A percentile compares a stretch with the other conserved stretches of the same genome.
phyloP scores from a whole-genome alignment of 2,113 vertebrate genomes.

The Polypterus bichir region DNA sequence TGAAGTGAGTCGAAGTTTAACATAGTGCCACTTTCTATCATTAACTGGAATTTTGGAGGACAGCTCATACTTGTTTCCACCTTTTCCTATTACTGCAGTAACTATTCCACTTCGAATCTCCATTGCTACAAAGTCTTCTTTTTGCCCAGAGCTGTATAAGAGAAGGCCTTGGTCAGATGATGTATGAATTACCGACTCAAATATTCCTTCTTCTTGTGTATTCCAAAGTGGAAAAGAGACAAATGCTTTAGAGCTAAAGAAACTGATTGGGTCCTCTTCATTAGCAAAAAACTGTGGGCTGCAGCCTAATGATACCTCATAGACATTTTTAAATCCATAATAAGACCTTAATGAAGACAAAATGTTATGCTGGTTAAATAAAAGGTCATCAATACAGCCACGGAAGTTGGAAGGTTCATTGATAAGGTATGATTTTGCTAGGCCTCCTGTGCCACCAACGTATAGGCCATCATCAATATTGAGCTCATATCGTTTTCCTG shows the following conservation, averaged over 20 bases:
- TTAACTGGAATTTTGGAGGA: conserved; percentile 48
- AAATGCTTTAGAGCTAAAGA: conserved; percentile 81
- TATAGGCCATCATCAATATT: conserved; percentile 56
- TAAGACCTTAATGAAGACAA: conserved; percentile 64
- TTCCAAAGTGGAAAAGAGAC: conserved; percentile 59
- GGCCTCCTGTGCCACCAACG: conserved; percentile 53
- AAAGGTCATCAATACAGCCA: conserved; percentile 69
- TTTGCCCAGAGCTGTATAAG: conserved; percentile 61
- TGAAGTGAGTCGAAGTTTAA: conserved; percentile 53
- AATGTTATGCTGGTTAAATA: conserved; percentile 65
- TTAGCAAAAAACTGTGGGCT: conserved; percentile 73
- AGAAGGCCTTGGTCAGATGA: conserved; percentile 59
- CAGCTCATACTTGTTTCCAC: conserved; percentile 44
- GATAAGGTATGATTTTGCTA: conserved; percentile 51
- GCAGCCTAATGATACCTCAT: conserved; percentile 75
- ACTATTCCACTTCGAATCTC: conserved; percentile 65
- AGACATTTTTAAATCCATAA: conserved; percentile 62
- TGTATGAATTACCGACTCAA: conserved; percentile 62
- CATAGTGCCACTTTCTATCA: conserved; percentile 64
- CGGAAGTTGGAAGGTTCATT: conserved; percentile 43
- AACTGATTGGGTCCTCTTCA: conserved; percentile 70
- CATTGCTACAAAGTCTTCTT: conserved; percentile 64
- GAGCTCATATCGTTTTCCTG: conserved; percentile 38
- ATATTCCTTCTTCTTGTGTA: conserved; percentile 32
- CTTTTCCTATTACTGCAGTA: conserved; percentile 51